Base-by-base conservation (phyloP, 2,113 vertebrate species). In the Ceyx margarethae region DNA sequence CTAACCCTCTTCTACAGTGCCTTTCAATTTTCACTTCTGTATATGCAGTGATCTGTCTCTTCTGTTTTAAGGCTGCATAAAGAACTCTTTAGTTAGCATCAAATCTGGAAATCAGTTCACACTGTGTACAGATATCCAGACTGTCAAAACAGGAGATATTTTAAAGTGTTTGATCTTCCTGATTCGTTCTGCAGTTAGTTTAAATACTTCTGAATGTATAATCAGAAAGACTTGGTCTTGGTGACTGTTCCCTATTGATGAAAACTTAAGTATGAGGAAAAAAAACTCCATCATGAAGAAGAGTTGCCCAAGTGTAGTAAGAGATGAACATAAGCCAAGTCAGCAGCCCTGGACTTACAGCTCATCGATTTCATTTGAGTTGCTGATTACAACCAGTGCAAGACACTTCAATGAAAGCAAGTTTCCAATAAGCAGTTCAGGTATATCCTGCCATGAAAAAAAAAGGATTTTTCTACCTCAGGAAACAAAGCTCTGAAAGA, bases 61-160 rank as follows among this genome's bases (percentile, higher is more conserved):
- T 80, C 58, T 73, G 62, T 84, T 89, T 85, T 68, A 81, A 69
- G 61, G 48, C 58, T 82, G 67, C 51, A 67, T 81, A 81, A 57
- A 79, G 46, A 79, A 58, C 62, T 50, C 50, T 79, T 13, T 77
- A 33, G 50, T 80, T 89, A 77, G 82, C 64, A 80, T 80, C 37
- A 90, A 64, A 80, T 81, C 82, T 78, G 51, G 65, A 90, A 77
- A 48, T 56, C 3, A 9, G 56, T 69, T 96, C 80, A 80, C 40
- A 93, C 46, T 71, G 35, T 71, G 56, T 62, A 85, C 28, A 74
- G 75, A 45, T 85, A 82, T 37, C 58, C 80, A 64, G 73, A 68
- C 78, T 93, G 75, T 81, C 82, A 93, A 87, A 95, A 67, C 37
- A 85, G 56, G 79, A 85, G 72, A 64, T 80, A 91, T 85, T 89